Percentiles rank a stretch among this genome's conserved stretches.
Conservation (phyloP, 1,140 invertebrate genomes). For the Acromyrmex heyeri region DNA sequence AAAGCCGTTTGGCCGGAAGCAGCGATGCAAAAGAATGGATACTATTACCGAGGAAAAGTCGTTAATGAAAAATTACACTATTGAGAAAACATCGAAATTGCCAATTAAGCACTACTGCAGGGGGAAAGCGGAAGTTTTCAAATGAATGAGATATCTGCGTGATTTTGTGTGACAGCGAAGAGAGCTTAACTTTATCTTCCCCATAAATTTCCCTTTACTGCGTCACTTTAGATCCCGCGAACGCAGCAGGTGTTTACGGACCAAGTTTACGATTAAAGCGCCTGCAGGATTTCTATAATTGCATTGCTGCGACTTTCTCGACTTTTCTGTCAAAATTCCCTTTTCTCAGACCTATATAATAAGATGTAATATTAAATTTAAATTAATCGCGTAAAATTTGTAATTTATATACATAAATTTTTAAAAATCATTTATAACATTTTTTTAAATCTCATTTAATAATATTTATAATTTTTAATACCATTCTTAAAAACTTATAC, state of each 20-base stretch:
- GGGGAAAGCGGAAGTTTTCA: neutral
- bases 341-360: neutral
- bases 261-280: slow-evolving; percentile 40
- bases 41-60: neutral
- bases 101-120: slow-evolving; percentile 30
- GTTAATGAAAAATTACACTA: slow-evolving; percentile 49
- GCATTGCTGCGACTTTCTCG: neutral
- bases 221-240: slow-evolving; percentile 17
- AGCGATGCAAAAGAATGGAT: neutral
- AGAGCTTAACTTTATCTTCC: slow-evolving; percentile 39
- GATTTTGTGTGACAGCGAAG: slow-evolving; percentile 4
- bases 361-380: neutral
- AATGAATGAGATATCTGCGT: neutral
- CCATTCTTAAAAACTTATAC: too few relatives aligned
- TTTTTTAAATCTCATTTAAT: too few relatives aligned
- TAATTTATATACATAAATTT: neutral
- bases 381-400: neutral
- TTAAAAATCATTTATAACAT: too few relatives aligned
- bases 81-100: slow-evolving; percentile 26
- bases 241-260: slow-evolving; percentile 38
- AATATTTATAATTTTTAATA: too few relatives aligned
- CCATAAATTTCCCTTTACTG: slow-evolving; percentile 48
- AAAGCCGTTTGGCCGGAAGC: neutral
- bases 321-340: neutral
- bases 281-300: slow-evolving; percentile 1